phyloP scores from a whole-genome alignment of 2,113 vertebrate genomes.

The Ivindomyrus marchei region DNA sequence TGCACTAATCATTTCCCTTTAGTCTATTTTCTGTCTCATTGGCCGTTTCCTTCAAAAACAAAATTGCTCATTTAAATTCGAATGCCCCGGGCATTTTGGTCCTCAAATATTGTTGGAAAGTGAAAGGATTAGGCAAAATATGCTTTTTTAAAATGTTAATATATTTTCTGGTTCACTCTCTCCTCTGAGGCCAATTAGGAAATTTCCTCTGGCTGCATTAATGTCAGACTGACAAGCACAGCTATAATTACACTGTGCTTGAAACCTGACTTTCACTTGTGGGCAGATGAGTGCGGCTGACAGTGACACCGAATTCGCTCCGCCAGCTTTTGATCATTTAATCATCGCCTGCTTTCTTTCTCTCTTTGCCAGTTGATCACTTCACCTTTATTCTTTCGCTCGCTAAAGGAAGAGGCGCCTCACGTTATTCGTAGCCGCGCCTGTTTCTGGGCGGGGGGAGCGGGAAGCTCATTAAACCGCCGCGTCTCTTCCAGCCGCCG shows the following conservation, averaged over 20 bases:
- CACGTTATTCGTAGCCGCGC: slow-evolving; percentile 74
- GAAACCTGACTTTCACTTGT: slow-evolving; percentile 99
- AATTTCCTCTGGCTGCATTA: slow-evolving; percentile 99
- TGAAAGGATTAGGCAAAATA: slow-evolving; percentile 99
- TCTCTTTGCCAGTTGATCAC: slow-evolving; percentile 70
- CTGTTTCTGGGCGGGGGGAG: background rate
- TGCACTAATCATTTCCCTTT: slow-evolving; percentile 99
- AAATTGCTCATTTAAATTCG: slow-evolving; percentile 99
- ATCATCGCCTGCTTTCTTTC: slow-evolving; percentile 87
- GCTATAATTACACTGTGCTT: slow-evolving; percentile 99
- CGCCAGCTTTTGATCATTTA: slow-evolving; percentile 99
- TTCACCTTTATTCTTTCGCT: slow-evolving; percentile 95
- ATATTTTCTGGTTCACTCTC: slow-evolving; percentile 99
- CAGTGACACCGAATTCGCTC: slow-evolving; percentile 97
- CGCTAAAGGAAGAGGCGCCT: slow-evolving; percentile 89
- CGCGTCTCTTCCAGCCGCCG: slow-evolving; percentile 64
- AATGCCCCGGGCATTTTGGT: slow-evolving; percentile 99
- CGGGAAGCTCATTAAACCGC: slow-evolving; percentile 76
- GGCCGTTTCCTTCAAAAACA: slow-evolving; percentile 99
- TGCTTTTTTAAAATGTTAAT: slow-evolving; percentile 99
- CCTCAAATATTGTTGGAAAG: slow-evolving; percentile 99
- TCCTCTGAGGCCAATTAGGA: slow-evolving; percentile 99
- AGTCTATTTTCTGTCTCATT: slow-evolving; percentile 99
- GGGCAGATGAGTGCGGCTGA: slow-evolving; percentile 95
- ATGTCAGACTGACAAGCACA: slow-evolving; percentile 99